Percentiles rank a stretch among this genome's conserved stretches.
Conservation (phyloP, 2,888 invertebrate genomes). For the Agrochola litura region DNA sequence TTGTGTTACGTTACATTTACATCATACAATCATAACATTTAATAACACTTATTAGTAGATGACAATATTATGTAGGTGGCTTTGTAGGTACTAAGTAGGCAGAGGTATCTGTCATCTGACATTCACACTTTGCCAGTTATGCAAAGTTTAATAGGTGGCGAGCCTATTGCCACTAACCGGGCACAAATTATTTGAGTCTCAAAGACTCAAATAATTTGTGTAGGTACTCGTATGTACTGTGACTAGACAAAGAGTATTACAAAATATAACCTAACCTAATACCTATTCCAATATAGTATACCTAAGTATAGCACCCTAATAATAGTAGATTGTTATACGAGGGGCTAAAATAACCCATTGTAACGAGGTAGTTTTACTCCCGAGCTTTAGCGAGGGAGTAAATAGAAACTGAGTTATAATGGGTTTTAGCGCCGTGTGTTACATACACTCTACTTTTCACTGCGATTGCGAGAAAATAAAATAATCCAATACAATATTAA, state of each 20-base stretch:
- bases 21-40: constrained; percentile 5
- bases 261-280: background rate
- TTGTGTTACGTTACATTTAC: constrained; percentile 34
- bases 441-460: too few relatives aligned
- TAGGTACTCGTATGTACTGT: background rate
- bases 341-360: too few relatives aligned
- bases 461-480: too few relatives aligned
- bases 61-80: constrained; percentile 12
- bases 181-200: background rate
- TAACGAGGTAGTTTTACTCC: too few relatives aligned
- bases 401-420: too few relatives aligned
- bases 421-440: too few relatives aligned
- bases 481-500: too few relatives aligned
- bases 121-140: background rate
- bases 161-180: background rate
- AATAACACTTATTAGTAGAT: background rate
- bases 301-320: too few relatives aligned
- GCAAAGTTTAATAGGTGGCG: background rate
- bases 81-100: background rate
- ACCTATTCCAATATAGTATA: background rate
- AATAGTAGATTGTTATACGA: too few relatives aligned
- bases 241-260: too few relatives aligned
- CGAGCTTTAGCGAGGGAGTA: too few relatives aligned
- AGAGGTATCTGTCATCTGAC: background rate
- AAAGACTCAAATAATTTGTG: too few relatives aligned